These are phyloP conservation scores for Onychomys leucogaster DNA, from an alignment of 2,797 vertebrate species.

Conservation along the genomic window DNA sequence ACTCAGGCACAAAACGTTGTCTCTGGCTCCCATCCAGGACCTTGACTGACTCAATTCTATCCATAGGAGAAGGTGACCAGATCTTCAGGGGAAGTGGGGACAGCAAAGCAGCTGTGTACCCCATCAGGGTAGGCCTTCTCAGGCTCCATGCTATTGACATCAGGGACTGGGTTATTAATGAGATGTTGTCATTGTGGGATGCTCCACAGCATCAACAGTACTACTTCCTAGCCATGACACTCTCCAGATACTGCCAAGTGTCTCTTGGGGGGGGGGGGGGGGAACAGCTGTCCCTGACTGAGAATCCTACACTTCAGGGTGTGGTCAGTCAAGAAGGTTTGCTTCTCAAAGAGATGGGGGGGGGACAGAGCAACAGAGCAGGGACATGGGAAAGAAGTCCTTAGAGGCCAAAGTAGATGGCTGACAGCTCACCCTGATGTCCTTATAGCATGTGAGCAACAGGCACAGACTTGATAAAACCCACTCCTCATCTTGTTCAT, in stretches of 20 bases:
- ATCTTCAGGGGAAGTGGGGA: not conserved
- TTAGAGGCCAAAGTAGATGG: not conserved
- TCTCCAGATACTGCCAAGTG: not conserved
- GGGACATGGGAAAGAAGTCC: not conserved
- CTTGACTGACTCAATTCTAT: not conserved
- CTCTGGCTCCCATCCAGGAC: not conserved
- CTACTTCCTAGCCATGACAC: not conserved
- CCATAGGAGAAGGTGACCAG: not conserved
- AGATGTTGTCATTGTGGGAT: accelerated
- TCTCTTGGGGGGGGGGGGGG: accelerated
- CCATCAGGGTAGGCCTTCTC: not conserved
- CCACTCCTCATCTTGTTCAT: not conserved
- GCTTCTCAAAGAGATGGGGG: not conserved
- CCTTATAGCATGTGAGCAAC: not conserved
- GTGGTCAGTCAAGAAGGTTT: not conserved
- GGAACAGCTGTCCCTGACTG: not conserved
- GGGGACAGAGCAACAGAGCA: accelerated
- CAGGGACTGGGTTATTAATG: not conserved
- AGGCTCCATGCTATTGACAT: not conserved
- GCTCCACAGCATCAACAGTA: not conserved
- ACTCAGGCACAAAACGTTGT: not conserved
- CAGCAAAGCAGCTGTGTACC: too few relatives aligned
- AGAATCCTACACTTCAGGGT: not conserved
- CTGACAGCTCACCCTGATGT: accelerated
- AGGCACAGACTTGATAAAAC: not conserved